phyloP scores from a whole-genome alignment of 2,797 vertebrate species.

The Acipenser oxyrinchus region DNA sequence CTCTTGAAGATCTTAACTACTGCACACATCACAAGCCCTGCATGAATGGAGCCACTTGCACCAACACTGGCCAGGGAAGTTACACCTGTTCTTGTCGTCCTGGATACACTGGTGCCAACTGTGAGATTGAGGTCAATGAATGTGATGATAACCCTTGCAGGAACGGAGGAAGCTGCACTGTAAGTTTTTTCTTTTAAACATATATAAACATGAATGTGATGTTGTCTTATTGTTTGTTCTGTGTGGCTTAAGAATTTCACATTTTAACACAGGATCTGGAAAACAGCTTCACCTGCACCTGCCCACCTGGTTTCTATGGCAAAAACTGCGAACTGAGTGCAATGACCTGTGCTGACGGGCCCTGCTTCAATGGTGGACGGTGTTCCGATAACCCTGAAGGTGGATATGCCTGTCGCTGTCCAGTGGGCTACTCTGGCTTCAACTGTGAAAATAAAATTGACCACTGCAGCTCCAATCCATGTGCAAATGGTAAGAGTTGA shows the following conservation, averaged over 20 bases:
- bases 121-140: slow-evolving; percentile 84
- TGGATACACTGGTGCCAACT: slow-evolving; percentile 81
- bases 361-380: slow-evolving; percentile 85
- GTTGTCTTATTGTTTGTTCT: slow-evolving; percentile 2
- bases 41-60: slow-evolving; percentile 91
- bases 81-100: slow-evolving; percentile 91
- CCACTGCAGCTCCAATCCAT: slow-evolving; percentile 83
- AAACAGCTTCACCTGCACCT: slow-evolving; percentile 79
- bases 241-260: slow-evolving; percentile 12
- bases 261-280: slow-evolving; percentile 70
- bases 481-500: slow-evolving; percentile 72
- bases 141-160: slow-evolving; percentile 82
- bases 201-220: background rate
- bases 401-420: slow-evolving; percentile 88
- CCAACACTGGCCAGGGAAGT: slow-evolving; percentile 95
- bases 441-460: slow-evolving; percentile 97
- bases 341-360: slow-evolving; percentile 87
- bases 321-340: slow-evolving; percentile 87
- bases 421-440: slow-evolving; percentile 81
- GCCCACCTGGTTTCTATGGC: slow-evolving; percentile 88
- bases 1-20: slow-evolving; percentile 84
- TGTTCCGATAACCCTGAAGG: slow-evolving; percentile 85
- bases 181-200: slow-evolving; percentile 54
- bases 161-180: slow-evolving; percentile 90
- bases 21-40: slow-evolving; percentile 96